Percentiles rank a stretch among this genome's conserved stretches.
Evolutionary conservation across 2,113 vertebrate genomes (phyloP).

Genomic region (Nematolebias whitei): DNA sequence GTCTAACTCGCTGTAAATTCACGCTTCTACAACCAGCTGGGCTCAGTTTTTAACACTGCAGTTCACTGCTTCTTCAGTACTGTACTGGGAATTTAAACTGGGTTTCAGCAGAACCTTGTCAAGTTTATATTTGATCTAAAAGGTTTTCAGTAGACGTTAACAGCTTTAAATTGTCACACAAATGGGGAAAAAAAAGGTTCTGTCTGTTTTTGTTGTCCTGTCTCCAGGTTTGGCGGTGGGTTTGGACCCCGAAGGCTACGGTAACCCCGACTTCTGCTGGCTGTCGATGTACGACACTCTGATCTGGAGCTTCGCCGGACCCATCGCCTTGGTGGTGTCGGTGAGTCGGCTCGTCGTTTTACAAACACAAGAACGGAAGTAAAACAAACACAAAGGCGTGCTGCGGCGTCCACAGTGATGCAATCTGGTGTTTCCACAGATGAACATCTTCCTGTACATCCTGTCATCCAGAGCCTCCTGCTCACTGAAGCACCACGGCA

Average conservation of each 20-base stretch:
- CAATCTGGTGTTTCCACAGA: slow-evolving; percentile 72
- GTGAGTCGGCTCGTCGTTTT: too few relatives aligned
- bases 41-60: too few relatives aligned
- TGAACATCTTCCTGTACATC: slow-evolving; percentile 89
- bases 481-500: slow-evolving; percentile 79
- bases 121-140: neutral
- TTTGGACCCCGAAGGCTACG: slow-evolving; percentile 93
- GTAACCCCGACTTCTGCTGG: slow-evolving; percentile 96
- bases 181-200: too few relatives aligned
- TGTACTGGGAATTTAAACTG: too few relatives aligned
- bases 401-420: neutral
- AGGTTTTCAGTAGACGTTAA: neutral
- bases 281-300: slow-evolving; percentile 91
- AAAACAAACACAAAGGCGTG: too few relatives aligned
- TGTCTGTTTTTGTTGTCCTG: slow-evolving; percentile 10
- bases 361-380: too few relatives aligned
- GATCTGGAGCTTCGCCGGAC: slow-evolving; percentile 94
- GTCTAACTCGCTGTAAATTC: too few relatives aligned
- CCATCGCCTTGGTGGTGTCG: slow-evolving; percentile 84
- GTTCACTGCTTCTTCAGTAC: too few relatives aligned
- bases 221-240: slow-evolving; percentile 89
- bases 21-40: too few relatives aligned
- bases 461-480: slow-evolving; percentile 87
- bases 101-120: too few relatives aligned
- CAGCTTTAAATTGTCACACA: neutral